Conservation (phyloP, 2,113 vertebrate genomes). For the Hippocampus abdominalis region DNA sequence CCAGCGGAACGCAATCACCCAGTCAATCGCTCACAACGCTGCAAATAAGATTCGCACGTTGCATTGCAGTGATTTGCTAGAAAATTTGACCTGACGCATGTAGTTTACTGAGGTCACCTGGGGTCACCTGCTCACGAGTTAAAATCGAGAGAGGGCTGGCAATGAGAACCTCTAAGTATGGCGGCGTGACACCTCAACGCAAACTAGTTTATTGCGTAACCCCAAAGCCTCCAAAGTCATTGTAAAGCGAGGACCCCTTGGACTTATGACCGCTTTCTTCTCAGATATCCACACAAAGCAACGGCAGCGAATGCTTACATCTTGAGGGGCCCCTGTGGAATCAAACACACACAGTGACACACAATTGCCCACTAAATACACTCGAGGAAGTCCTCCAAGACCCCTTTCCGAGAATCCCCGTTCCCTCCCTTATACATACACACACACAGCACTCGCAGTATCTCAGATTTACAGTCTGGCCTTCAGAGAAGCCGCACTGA, state of each 20-base stretch:
- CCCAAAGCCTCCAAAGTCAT: background rate
- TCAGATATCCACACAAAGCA: constrained; percentile 29
- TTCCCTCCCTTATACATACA: constrained; percentile 20
- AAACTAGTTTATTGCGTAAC: too few species aligned
- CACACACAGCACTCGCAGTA: constrained; percentile 11
- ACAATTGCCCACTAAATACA: constrained; percentile 10
- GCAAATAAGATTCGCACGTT: too few species aligned
- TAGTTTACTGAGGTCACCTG: too few species aligned
- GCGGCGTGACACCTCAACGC: too few species aligned
- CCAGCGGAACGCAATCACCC: too few species aligned
- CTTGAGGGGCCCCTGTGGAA: constrained; percentile 29
- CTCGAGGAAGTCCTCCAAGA: constrained; percentile 54
- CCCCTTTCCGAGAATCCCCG: constrained; percentile 55
- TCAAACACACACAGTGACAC: constrained; percentile 20
- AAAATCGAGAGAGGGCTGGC: too few species aligned
- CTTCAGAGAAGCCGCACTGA: constrained; percentile 16
- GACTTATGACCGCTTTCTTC: background rate
- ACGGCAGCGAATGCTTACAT: constrained; percentile 27
- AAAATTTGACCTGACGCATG: too few species aligned
- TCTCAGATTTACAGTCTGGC: constrained; percentile 33
- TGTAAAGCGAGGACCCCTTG: background rate
- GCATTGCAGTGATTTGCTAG: too few species aligned
- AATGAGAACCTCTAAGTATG: too few species aligned
- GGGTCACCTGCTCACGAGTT: too few species aligned
- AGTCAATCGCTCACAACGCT: too few species aligned